Conservation (phyloP, 2,113 vertebrate species). For the Cranoglanis bouderius region DNA sequence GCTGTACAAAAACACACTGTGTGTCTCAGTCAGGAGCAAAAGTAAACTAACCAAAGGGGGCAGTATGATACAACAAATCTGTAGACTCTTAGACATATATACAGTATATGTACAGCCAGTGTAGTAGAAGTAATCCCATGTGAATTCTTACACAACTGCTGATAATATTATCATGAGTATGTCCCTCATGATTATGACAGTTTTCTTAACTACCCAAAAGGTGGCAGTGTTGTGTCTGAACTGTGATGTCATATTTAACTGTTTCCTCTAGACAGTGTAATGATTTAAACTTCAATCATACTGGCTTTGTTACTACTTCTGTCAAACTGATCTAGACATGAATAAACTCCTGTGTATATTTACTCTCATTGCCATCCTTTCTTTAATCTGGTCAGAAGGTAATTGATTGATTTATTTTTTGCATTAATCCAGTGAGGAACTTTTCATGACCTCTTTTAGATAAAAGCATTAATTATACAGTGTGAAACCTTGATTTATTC, state of each 20-base stretch:
- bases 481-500: neutral
- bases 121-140: neutral
- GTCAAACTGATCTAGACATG: neutral
- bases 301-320: neutral
- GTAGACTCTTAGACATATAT: neutral
- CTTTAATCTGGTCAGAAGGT: slow-evolving; percentile 19
- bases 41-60: neutral
- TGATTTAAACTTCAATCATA: neutral
- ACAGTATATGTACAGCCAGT: too few species aligned
- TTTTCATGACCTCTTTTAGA: neutral
- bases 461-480: neutral
- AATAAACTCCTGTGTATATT: neutral
- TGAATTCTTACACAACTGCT: neutral
- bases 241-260: neutral
- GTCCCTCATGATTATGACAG: neutral
- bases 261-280: neutral
- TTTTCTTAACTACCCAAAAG: neutral
- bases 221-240: neutral
- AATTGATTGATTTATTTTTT: neutral
- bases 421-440: neutral
- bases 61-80: neutral
- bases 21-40: neutral
- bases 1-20: slow-evolving; percentile 48
- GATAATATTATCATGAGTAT: neutral
- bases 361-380: neutral